Evolutionary conservation across 1,140 invertebrate genomes (phyloP), one percentile per base, ranked within the genome.

Genomic region (Drosophila leontia): DNA sequence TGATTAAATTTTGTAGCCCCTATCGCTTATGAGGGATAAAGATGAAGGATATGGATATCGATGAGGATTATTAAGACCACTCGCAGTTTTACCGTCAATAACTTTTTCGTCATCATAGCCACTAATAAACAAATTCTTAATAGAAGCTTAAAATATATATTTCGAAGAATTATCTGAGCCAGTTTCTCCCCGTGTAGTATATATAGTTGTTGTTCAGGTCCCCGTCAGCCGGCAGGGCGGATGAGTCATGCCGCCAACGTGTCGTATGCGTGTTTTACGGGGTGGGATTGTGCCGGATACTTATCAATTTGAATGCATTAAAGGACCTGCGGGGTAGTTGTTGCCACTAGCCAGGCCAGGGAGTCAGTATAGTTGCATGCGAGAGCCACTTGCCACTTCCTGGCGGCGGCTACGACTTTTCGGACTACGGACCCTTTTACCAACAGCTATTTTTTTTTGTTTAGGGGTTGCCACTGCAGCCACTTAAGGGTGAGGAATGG

Each of bases 191-290:
- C n/a, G 63, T 65, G 63, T 45, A 9, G 48, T 34, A 39, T 35
- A 50, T 37, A 8, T 44, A 8, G n/a, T 47, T 32, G 56, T 34
- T 23, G 58, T 17, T 53, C n/a, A 34, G 9, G 34, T 51, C 50
- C 50, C 29, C 19, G 51, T 12, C 51, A 55, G 51, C 34, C 51
- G 7, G 13, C 51, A 4, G 0, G 34, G 51, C 51, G 63, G 50
- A 82, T 82, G 80, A 82, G 80, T 82, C 80, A 82, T 83, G 41
- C 71, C 13, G 39, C 39, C 64, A 75, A 76, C 80, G 59, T 70
- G 80, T 74, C 80, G 70, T 84, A 84, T 83, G 80, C 81, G 80
- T 82, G 75, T 78, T 67, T 67, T 42, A 35, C 37, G 26, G 69
- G 35, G 69, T 12, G 61, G 26, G 13, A 19, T 26, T 29, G 57